A percentile compares a stretch with the other conserved stretches of the same genome.
These are phyloP conservation scores for Erannis defoliaria DNA, from an alignment of 2,888 invertebrate genomes.

Conservation along the genomic window DNA sequence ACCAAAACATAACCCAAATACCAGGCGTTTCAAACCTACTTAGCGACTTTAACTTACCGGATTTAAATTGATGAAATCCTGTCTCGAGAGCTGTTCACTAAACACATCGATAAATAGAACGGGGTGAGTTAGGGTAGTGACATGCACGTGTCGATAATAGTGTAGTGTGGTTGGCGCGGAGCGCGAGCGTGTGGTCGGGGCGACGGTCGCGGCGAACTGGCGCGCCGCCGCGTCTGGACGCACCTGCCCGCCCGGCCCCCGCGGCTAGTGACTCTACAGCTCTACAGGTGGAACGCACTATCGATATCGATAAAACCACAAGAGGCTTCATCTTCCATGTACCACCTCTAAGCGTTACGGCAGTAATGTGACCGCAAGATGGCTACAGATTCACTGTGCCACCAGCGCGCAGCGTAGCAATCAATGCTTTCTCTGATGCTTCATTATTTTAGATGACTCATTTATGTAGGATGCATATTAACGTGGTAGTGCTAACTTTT, in stretches of 20 bases:
- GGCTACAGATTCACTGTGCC: constrained; percentile 7
- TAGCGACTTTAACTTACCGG: constrained; percentile 52
- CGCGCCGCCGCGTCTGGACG: constrained; percentile 82
- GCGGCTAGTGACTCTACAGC: constrained; percentile 59
- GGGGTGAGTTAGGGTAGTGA: constrained; percentile 74
- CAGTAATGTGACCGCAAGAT: constrained; percentile 29
- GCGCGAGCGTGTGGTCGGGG: constrained; percentile 73
- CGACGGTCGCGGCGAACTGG: constrained; percentile 80
- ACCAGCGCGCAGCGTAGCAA: constrained; percentile 1
- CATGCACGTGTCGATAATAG: constrained; percentile 72
- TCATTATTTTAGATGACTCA: not conserved
- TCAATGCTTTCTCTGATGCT: not conserved
- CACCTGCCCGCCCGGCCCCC: constrained; percentile 82
- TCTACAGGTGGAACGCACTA: constrained; percentile 64
- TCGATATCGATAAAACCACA: constrained; percentile 76
- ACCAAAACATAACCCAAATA: constrained; percentile 71
- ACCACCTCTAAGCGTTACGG: constrained; percentile 19
- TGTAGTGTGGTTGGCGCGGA: constrained; percentile 50
- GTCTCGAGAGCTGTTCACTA: constrained; percentile 66
- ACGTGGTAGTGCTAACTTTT: not conserved
- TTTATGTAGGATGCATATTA: not conserved
- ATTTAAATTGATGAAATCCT: constrained; percentile 51
- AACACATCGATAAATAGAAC: constrained; percentile 74
- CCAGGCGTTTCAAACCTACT: constrained; percentile 36
- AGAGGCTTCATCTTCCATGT: constrained; percentile 32